Conservation (phyloP, 2,113 vertebrate genomes). For the cat (Felis catus) region F.catus_Fca126_mat1.0 CM031424.1:23926001-23926500, state of each 20-base stretch:
- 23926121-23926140: not conserved
- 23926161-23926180: not conserved
- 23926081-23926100: not conserved
- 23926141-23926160: not conserved
- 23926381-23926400: not conserved
- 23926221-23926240: conserved; percentile 8
- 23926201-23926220: not conserved
- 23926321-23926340: not conserved
- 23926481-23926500: not conserved
- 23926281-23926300: not conserved
- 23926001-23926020: not conserved
- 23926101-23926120: not conserved
- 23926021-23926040: not conserved
- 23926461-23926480: not conserved
- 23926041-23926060: not conserved
- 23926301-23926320: not conserved
- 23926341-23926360: not conserved
- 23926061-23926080: not conserved
- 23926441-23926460: not conserved
- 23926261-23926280: not conserved
- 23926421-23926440: not conserved
- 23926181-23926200: not conserved
- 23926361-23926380: too few relatives aligned
- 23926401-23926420: not conserved
- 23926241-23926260: not conserved